phyloP scores from a whole-genome alignment of 2,113 vertebrate species.

The Erinaceus europaeus region DNA sequence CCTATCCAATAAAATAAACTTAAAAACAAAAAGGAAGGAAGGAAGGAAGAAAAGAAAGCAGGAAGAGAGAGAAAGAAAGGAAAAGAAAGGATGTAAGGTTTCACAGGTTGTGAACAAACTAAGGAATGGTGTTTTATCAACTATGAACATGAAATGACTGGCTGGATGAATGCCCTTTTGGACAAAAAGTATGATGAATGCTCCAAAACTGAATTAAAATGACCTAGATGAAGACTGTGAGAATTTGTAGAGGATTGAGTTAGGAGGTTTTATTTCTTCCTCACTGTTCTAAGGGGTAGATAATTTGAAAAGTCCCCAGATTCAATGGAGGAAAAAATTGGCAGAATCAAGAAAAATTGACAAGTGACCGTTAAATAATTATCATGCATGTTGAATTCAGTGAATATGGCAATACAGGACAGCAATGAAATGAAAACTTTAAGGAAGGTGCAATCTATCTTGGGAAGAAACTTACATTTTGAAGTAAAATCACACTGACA shows the following conservation, averaged over 20 bases:
- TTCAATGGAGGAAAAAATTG: background rate
- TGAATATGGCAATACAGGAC: background rate
- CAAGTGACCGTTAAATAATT: background rate
- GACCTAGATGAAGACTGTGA: background rate
- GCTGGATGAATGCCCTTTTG: background rate
- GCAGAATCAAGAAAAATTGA: background rate
- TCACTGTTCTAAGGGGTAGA: background rate
- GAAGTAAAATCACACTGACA: background rate
- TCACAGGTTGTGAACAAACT: background rate
- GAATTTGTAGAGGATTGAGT: background rate
- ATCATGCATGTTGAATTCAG: background rate
- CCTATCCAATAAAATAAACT: too few relatives aligned
- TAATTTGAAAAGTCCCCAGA: background rate
- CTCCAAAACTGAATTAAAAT: conserved; percentile 28
- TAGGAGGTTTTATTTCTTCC: background rate
- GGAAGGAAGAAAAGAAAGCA: too few relatives aligned
- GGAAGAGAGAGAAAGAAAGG: too few relatives aligned
- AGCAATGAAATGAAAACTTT: conserved; percentile 19
- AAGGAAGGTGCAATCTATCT: background rate
- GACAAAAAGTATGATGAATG: background rate
- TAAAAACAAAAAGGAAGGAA: too few relatives aligned
- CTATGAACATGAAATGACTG: background rate
- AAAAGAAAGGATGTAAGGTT: background rate
- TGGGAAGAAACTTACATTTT: background rate
- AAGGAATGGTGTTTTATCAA: background rate